phyloP scores from a whole-genome alignment of 2,113 vertebrate genomes.

The Ophiodon elongatus region DNA sequence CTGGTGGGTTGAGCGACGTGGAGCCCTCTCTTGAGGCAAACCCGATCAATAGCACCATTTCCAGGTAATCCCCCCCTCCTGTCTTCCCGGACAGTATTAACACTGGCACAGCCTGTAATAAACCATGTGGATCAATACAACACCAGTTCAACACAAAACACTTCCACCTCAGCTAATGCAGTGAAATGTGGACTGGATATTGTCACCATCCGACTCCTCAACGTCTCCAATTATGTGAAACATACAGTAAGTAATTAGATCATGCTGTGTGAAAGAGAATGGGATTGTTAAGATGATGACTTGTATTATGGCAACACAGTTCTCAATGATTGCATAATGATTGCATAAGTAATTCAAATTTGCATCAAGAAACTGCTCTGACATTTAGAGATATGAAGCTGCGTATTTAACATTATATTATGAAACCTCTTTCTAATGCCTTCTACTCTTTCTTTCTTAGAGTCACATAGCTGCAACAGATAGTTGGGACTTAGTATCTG shows the following conservation, averaged over 20 bases:
- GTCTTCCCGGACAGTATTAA: constrained; percentile 66
- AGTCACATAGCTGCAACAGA: not conserved
- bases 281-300: not conserved
- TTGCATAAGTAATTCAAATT: not conserved
- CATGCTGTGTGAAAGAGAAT: constrained; percentile 8
- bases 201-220: constrained; percentile 52
- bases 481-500: not conserved
- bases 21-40: constrained; percentile 61
- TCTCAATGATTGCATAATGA: not conserved
- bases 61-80: constrained; percentile 71
- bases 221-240: constrained; percentile 26
- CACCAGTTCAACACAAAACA: constrained; percentile 66
- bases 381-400: constrained; percentile 16
- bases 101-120: constrained; percentile 69
- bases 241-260: constrained; percentile 16
- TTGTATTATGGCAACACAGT: not conserved
- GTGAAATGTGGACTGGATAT: constrained; percentile 58
- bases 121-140: constrained; percentile 74
- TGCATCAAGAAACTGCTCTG: not conserved
- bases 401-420: not conserved
- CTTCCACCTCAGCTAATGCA: constrained; percentile 61
- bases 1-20: constrained; percentile 48
- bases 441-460: not conserved
- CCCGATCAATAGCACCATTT: constrained; percentile 74
- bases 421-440: not conserved